Conservation (phyloP, 2,113 vertebrate species). For the Electrona antarctica region DNA sequence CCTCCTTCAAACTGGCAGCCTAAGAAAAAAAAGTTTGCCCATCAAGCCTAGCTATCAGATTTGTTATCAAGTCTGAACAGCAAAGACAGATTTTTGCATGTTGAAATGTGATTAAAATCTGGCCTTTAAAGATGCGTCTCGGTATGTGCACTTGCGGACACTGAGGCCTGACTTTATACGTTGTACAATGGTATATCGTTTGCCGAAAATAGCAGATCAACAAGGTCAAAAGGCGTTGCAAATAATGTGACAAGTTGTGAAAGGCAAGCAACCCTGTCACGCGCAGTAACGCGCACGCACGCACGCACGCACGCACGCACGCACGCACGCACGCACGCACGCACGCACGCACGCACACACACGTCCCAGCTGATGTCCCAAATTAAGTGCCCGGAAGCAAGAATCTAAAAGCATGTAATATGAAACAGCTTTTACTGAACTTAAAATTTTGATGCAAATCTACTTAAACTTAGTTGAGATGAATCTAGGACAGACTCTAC, state of each 20-base stretch:
- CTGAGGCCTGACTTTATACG: no score
- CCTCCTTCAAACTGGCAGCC: neutral
- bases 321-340: conserved; percentile 3
- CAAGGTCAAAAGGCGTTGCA: no score
- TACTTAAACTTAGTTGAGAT: no score
- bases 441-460: no score
- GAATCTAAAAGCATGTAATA: no score
- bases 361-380: neutral
- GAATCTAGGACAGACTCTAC: no score
- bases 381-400: no score
- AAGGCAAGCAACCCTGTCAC: no score
- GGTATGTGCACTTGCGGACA: neutral
- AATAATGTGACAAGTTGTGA: no score
- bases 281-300: neutral
- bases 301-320: conserved; percentile 13
- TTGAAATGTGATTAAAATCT: neutral
- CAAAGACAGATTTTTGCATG: no score
- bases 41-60: neutral
- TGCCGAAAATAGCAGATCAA: neutral
- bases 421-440: no score
- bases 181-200: neutral
- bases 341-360: conserved; percentile 1
- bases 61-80: no score
- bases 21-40: neutral
- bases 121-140: neutral